Conservation (phyloP, 2,797 vertebrate species). For the Megalops cyprinoides region DNA sequence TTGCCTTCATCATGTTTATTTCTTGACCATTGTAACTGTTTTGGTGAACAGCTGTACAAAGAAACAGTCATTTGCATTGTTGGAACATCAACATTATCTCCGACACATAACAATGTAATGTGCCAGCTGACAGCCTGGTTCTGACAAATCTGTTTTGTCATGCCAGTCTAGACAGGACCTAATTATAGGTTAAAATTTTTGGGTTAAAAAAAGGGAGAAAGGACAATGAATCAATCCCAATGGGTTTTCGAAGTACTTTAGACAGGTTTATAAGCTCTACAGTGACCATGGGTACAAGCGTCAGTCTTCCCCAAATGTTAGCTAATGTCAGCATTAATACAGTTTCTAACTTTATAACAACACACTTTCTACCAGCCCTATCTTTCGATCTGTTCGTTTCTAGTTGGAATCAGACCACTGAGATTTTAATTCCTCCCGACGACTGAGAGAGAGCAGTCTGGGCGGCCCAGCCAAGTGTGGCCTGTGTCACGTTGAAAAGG, state of each 20-base stretch:
- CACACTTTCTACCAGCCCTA: too few species aligned
- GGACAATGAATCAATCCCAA: background rate
- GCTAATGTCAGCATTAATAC: background rate
- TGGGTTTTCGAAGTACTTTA: background rate
- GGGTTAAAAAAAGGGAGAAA: background rate
- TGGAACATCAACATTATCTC: too few species aligned
- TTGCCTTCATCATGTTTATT: too few species aligned
- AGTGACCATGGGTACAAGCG: background rate
- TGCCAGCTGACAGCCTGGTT: background rate
- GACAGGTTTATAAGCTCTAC: background rate
- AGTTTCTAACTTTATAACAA: too few species aligned
- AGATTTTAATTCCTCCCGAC: background rate
- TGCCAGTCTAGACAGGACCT: background rate
- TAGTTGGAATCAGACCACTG: background rate
- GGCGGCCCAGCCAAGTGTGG: conserved; percentile 12
- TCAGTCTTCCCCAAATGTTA: background rate
- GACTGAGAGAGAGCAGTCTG: background rate
- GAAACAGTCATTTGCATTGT: too few species aligned
- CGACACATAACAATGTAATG: too few species aligned
- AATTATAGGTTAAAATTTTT: background rate
- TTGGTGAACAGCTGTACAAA: too few species aligned
- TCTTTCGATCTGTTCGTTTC: background rate
- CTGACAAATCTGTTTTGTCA: background rate
- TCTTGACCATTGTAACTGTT: too few species aligned
- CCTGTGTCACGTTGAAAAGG: conserved; percentile 54